Conservation (phyloP, 1,140 invertebrate genomes). For the Cyphomyrmex costatus region DNA sequence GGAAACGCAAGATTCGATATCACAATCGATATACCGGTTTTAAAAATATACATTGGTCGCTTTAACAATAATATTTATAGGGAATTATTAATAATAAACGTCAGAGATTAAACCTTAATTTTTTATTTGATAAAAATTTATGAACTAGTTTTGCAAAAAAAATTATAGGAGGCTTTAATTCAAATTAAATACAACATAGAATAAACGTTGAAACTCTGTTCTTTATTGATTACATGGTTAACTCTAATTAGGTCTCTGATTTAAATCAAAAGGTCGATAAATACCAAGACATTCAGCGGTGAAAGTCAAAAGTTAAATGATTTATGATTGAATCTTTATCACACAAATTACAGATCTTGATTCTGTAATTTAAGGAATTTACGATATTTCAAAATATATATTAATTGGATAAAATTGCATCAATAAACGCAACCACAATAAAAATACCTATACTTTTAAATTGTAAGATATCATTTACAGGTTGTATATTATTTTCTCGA, state of each 20-base stretch:
- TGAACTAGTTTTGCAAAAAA: background rate
- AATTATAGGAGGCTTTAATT: background rate
- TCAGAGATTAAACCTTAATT: background rate
- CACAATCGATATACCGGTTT: background rate
- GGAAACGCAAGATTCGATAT: slow-evolving; percentile 9
- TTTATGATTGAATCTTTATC: background rate
- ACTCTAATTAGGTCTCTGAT: background rate
- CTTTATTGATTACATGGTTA: background rate
- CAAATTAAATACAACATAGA: background rate
- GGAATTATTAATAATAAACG: background rate
- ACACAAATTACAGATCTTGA: slow-evolving; percentile 1
- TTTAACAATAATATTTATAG: background rate
- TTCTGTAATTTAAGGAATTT: background rate
- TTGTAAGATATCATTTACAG: background rate
- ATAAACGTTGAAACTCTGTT: background rate
- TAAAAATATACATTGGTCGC: background rate
- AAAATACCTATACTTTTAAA: background rate
- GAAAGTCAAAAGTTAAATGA: background rate
- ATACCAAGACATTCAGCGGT: background rate
- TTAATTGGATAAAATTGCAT: background rate
- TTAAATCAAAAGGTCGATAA: background rate
- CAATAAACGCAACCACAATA: background rate
- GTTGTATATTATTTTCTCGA: background rate
- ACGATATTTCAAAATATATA: background rate
- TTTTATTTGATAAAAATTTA: background rate